phyloP scores from a whole-genome alignment of 2,113 vertebrate genomes.

The Antechinus flavipes region DNA sequence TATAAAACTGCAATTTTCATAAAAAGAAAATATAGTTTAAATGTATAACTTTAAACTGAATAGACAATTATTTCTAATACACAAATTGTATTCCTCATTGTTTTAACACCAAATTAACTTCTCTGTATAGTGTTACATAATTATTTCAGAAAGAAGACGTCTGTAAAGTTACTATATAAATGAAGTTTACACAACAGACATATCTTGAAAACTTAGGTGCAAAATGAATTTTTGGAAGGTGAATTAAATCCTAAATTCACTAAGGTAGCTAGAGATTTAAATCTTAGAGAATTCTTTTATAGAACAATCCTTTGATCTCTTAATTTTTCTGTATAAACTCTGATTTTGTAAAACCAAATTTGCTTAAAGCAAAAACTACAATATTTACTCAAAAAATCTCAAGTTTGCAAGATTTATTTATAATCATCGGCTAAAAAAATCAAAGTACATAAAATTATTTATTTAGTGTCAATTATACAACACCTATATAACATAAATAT shows the following conservation, averaged over 20 bases:
- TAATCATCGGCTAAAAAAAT: conserved; percentile 1
- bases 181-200: background rate
- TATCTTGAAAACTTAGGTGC: conserved; percentile 21
- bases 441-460: conserved; percentile 15
- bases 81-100: background rate
- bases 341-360: conserved; percentile 40
- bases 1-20: conserved; percentile 12
- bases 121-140: background rate
- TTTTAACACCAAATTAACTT: conserved; percentile 10
- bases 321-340: conserved; percentile 20
- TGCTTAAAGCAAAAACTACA: conserved; percentile 29
- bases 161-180: conserved; percentile 37
- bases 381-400: background rate
- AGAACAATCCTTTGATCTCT: background rate
- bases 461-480: conserved; percentile 76
- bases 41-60: background rate
- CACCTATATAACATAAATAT: conserved; percentile 72
- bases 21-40: conserved; percentile 20
- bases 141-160: conserved; percentile 32
- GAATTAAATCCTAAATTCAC: conserved; percentile 28
- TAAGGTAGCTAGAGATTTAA: conserved; percentile 27
- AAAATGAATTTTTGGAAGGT: conserved; percentile 25
- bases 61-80: background rate
- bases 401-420: background rate
- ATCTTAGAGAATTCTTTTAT: conserved; percentile 29